Evolutionary conservation across 2,113 vertebrate species (phyloP).

Genomic region (Thinocorus orbignyianus): DNA sequence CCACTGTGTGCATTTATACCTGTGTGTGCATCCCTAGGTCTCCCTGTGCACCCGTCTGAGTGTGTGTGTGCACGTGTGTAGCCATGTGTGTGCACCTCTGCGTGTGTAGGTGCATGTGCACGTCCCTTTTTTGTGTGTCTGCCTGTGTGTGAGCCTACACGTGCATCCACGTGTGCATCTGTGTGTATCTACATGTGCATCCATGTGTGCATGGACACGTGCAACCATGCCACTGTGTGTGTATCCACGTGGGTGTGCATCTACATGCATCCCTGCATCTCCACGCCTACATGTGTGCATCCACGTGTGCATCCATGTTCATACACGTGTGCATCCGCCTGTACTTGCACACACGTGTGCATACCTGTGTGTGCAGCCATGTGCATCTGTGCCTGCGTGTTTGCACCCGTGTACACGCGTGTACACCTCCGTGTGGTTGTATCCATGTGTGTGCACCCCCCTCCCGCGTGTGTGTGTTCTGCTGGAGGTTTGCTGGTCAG

Average conservation of each 20-base stretch:
- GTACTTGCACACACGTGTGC: no score
- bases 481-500: not conserved
- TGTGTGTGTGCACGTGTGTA: not conserved
- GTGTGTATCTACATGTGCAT: no score
- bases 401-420: no score
- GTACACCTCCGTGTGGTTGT: no score
- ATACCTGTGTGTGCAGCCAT: no score
- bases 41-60: accelerated
- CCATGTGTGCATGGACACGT: no score
- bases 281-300: not conserved
- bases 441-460: not conserved
- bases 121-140: no score
- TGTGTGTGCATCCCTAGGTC: not conserved
- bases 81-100: not conserved
- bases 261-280: no score
- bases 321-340: no score
- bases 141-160: accelerated
- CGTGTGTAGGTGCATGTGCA: accelerated
- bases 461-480: not conserved
- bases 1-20: accelerated
- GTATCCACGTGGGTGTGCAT: accelerated
- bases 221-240: no score
- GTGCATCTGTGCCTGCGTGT: no score
- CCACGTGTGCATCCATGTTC: not conserved
- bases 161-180: accelerated